A percentile compares a stretch with the other conserved stretches of the same genome.
Evolutionary conservation across 2,888 invertebrate species (phyloP).

Genomic region (Agrotis clavis): DNA sequence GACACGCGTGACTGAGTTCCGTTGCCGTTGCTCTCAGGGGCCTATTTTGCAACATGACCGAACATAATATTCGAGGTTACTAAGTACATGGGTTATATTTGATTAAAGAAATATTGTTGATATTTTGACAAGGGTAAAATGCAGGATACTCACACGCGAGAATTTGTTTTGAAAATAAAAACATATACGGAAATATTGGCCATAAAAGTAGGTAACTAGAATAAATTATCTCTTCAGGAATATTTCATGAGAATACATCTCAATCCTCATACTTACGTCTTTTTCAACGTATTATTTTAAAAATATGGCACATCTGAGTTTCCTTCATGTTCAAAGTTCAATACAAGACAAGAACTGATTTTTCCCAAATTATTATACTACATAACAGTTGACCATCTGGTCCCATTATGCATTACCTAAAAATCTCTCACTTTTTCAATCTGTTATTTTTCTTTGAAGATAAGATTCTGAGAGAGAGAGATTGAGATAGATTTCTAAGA

Average conservation of each 20-base stretch:
- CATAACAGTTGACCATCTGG: too few relatives aligned
- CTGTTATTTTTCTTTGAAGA: conserved; percentile 5
- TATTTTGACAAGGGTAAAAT: not conserved
- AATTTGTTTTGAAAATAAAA: not conserved
- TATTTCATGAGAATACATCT: too few relatives aligned
- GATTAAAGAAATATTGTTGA: conserved; percentile 31
- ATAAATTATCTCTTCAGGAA: not conserved
- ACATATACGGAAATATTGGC: too few relatives aligned
- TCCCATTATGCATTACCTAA: too few relatives aligned
- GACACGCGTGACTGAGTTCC: conserved; percentile 72
- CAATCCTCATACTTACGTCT: not conserved
- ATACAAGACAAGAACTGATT: not conserved
- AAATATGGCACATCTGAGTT: not conserved
- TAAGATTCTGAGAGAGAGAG: too few relatives aligned
- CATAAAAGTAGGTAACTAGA: too few relatives aligned
- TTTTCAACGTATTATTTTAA: not conserved
- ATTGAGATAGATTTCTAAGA: too few relatives aligned
- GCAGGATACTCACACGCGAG: not conserved
- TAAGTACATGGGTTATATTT: conserved; percentile 50
- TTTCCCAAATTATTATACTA: not conserved
- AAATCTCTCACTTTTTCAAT: not conserved
- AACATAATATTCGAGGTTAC: conserved; percentile 65
- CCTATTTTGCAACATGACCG: conserved; percentile 65
- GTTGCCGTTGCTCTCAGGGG: conserved; percentile 67
- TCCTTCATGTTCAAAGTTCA: not conserved